Evolutionary conservation across 2,113 vertebrate genomes (phyloP).

Genomic region (Myxocyprinus asiaticus): DNA sequence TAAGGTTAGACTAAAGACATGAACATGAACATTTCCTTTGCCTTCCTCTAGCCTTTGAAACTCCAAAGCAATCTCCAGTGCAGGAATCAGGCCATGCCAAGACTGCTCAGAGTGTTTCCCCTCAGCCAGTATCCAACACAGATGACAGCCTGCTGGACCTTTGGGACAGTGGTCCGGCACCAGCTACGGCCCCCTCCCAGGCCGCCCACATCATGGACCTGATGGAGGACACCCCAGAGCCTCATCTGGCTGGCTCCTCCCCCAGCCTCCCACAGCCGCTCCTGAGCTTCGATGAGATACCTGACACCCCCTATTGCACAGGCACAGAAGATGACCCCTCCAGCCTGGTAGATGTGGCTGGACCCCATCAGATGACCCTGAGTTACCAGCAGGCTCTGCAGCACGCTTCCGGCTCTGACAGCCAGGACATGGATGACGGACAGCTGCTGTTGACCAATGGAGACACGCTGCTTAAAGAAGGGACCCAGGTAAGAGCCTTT

Average conservation of each 20-base stretch:
- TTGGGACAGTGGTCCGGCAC: conserved; percentile 76
- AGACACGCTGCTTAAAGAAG: conserved; percentile 88
- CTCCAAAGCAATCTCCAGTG: conserved; percentile 54
- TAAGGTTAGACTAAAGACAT: too few species aligned
- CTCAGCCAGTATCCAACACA: conserved; percentile 57
- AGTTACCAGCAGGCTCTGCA: conserved; percentile 85
- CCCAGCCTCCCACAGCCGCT: conserved; percentile 72
- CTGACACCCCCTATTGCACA: conserved; percentile 79
- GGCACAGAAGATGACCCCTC: conserved; percentile 72
- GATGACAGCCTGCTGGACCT: conserved; percentile 81
- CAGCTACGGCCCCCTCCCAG: conserved; percentile 57
- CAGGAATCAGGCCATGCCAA: conserved; percentile 66
- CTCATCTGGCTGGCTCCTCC: conserved; percentile 49
- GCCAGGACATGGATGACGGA: conserved; percentile 70
- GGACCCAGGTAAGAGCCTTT: conserved; percentile 77
- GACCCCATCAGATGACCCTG: conserved; percentile 75
- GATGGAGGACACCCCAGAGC: conserved; percentile 60
- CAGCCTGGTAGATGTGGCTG: conserved; percentile 77
- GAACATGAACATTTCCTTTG: not conserved
- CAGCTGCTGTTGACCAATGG: conserved; percentile 92
- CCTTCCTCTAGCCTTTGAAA: conserved; percentile 55
- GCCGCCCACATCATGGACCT: conserved; percentile 70
- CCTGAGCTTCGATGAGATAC: conserved; percentile 90
- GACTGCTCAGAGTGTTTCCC: conserved; percentile 71
- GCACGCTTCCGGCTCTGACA: conserved; percentile 70